Evolutionary conservation across 2,888 invertebrate species (phyloP).

Genomic region (Drymonia ruficornis): DNA sequence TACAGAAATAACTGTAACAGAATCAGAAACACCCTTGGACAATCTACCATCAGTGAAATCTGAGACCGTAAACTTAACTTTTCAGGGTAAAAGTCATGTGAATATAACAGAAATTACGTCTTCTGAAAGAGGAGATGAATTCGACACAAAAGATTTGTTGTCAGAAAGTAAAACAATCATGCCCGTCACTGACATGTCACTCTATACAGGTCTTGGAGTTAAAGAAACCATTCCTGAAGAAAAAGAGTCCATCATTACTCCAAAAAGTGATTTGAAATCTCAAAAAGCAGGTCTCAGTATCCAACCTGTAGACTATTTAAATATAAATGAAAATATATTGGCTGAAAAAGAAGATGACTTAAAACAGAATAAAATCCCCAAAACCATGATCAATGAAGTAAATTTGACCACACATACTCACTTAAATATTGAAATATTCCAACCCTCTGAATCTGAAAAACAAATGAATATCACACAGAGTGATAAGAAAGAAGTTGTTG

Average conservation of each 20-base stretch:
- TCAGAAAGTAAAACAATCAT: slow-evolving; percentile 39
- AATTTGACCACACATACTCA: slow-evolving; percentile 52
- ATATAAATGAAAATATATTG: slow-evolving; percentile 51
- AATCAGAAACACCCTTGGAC: slow-evolving; percentile 50
- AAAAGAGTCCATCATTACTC: slow-evolving; percentile 45
- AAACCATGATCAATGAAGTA: slow-evolving; percentile 40
- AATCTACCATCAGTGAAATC: slow-evolving; percentile 32
- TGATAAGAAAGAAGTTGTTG: slow-evolving; percentile 40
- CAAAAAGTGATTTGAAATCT: slow-evolving; percentile 47
- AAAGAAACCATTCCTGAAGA: slow-evolving; percentile 58
- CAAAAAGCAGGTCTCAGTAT: slow-evolving; percentile 64
- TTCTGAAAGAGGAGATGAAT: slow-evolving; percentile 69
- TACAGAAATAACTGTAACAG: slow-evolving; percentile 59
- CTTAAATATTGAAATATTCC: slow-evolving; percentile 51
- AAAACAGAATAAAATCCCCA: slow-evolving; percentile 36
- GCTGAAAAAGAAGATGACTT: slow-evolving; percentile 59
- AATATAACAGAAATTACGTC: slow-evolving; percentile 60
- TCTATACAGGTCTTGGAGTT: slow-evolving; percentile 48
- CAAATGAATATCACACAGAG: slow-evolving; percentile 29
- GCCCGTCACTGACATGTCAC: slow-evolving; percentile 45
- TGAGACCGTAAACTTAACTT: slow-evolving; percentile 51
- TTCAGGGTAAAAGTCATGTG: slow-evolving; percentile 71
- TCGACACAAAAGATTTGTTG: slow-evolving; percentile 29
- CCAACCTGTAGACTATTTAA: slow-evolving; percentile 68
- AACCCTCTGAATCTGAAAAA: slow-evolving; percentile 53